Evolutionary conservation across 2,888 invertebrate genomes (phyloP).

Genomic region (Neuroscelio doddi): DNA sequence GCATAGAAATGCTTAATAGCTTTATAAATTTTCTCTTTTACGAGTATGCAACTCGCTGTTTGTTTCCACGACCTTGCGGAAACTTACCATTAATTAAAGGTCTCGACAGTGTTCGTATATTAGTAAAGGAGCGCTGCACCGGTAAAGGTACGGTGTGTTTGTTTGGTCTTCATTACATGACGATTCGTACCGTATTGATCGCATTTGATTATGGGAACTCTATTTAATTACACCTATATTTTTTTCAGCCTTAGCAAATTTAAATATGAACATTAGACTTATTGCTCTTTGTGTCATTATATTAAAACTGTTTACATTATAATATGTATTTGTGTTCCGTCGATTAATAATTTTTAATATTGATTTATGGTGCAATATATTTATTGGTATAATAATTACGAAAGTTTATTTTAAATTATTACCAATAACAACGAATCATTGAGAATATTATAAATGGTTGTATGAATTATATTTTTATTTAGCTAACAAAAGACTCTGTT

Average conservation of each 20-base stretch:
- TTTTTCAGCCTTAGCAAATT: not conserved
- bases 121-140: slow-evolving; percentile 14
- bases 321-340: too few species aligned
- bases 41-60: slow-evolving; percentile 8
- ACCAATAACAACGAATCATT: too few species aligned
- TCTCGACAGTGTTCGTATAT: slow-evolving; percentile 15
- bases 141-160: slow-evolving; percentile 53
- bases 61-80: slow-evolving; percentile 27
- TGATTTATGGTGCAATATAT: slow-evolving; percentile 1
- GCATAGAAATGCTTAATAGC: not conserved
- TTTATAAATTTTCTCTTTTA: slow-evolving; percentile 1
- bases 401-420: too few species aligned
- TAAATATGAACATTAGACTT: not conserved
- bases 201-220: slow-evolving; percentile 42
- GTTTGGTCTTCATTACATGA: slow-evolving; percentile 51
- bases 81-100: slow-evolving; percentile 32
- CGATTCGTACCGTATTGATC: slow-evolving; percentile 48
- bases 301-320: too few species aligned
- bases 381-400: too few species aligned
- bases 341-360: too few species aligned
- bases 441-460: too few species aligned
- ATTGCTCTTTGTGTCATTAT: not conserved
- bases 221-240: slow-evolving; percentile 45
- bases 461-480: too few species aligned
- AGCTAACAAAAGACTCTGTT: too few species aligned